These are phyloP conservation scores for Diarsia brunnea DNA, from an alignment of 2,888 invertebrate genomes.

Conservation along the genomic window DNA sequence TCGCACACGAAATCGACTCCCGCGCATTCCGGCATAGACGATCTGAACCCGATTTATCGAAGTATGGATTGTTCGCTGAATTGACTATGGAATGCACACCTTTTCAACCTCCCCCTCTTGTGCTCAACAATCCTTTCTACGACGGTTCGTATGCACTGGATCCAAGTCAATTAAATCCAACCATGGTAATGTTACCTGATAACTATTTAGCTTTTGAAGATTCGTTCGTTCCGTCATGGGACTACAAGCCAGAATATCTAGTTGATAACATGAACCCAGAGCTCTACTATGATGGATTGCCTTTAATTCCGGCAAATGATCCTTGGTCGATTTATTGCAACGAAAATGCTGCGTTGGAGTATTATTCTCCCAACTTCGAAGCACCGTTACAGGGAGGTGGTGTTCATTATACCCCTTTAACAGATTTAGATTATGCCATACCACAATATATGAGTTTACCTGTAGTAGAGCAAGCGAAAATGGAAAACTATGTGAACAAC, in stretches of 20 bases:
- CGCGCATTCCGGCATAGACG: conserved; percentile 76
- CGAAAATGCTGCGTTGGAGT: conserved; percentile 82
- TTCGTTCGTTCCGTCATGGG: conserved; percentile 87
- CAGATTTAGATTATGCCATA: conserved; percentile 86
- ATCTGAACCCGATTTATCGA: conserved; percentile 88
- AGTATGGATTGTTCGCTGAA: conserved; percentile 85
- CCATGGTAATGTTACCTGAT: conserved; percentile 86
- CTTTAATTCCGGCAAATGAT: conserved; percentile 85
- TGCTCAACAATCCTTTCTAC: conserved; percentile 89
- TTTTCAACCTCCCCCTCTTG: conserved; percentile 81
- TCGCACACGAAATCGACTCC: conserved; percentile 76
- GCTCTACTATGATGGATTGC: conserved; percentile 84
- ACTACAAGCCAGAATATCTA: conserved; percentile 83
- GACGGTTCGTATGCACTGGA: conserved; percentile 85
- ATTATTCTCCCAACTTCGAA: conserved; percentile 83
- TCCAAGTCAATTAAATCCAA: conserved; percentile 78
- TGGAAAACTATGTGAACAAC: conserved; percentile 71
- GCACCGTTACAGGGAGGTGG: conserved; percentile 77
- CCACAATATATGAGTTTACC: conserved; percentile 87
- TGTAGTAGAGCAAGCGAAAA: conserved; percentile 77
- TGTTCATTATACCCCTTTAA: conserved; percentile 85
- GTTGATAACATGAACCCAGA: conserved; percentile 79
- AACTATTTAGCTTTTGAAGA: conserved; percentile 90
- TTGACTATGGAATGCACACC: conserved; percentile 81
- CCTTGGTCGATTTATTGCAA: conserved; percentile 86